These are phyloP conservation scores for Paracentrotus lividus DNA, from an alignment of 53 echinoderm and acorn worm species.

Conservation along the genomic window DNA sequence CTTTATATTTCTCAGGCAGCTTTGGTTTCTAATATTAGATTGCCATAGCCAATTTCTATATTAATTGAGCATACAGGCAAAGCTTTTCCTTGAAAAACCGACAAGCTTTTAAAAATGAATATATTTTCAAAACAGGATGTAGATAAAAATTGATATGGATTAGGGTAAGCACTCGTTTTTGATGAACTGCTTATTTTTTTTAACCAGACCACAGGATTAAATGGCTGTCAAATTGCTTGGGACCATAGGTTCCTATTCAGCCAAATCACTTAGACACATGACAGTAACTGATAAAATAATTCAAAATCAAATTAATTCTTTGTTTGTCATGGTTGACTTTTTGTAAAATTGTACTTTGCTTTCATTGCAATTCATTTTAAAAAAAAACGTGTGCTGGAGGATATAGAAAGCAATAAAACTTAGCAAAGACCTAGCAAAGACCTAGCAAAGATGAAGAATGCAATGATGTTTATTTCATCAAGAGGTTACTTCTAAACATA, in stretches of 20 bases:
- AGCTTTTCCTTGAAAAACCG: background rate
- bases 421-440: too few species aligned
- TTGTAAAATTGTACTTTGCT: background rate
- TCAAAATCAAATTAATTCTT: background rate
- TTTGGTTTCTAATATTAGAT: too few species aligned
- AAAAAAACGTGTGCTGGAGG: too few species aligned
- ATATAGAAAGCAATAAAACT: too few species aligned
- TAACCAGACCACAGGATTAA: conserved; percentile 2
- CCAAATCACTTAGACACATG: background rate
- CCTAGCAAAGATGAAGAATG: too few species aligned
- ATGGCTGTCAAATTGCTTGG: background rate
- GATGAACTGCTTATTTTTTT: background rate
- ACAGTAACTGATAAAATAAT: background rate
- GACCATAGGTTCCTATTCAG: background rate
- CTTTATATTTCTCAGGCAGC: background rate
- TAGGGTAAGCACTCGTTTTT: background rate
- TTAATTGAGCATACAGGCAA: background rate
- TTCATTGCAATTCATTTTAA: too few species aligned
- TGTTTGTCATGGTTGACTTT: background rate
- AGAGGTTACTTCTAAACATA: too few species aligned
- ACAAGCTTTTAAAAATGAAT: background rate
- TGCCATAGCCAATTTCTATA: too few species aligned
- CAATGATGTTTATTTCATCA: too few species aligned
- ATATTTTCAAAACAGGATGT: background rate
- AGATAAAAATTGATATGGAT: background rate